Percentiles rank a stretch among this genome's conserved stretches.
Conservation (phyloP, 64 coral and sea anemone genomes). For the Catalaphyllia jardinei region DNA sequence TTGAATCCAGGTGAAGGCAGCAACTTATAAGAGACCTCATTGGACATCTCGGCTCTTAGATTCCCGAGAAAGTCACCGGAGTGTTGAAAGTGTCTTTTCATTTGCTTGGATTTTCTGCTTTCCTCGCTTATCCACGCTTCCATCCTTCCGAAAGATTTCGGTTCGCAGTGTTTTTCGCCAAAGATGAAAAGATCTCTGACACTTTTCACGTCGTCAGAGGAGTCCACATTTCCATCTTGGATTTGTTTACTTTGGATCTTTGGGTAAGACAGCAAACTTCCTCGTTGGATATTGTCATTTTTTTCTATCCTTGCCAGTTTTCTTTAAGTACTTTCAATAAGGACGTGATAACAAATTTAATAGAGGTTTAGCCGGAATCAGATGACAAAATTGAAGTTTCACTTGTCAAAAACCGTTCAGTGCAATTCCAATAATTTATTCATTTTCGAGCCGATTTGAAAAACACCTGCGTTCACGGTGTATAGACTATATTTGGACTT, state of each 20-base stretch:
- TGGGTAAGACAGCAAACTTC: background rate
- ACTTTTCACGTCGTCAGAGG: slow-evolving; percentile 23
- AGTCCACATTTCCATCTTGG: slow-evolving; percentile 16
- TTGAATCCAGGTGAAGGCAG: slow-evolving; percentile 68
- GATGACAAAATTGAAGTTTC: background rate
- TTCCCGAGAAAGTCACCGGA: background rate
- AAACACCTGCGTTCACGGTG: background rate
- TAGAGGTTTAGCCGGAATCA: background rate
- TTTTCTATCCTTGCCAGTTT: background rate
- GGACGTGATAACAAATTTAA: background rate
- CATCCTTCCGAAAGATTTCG: slow-evolving; percentile 13
- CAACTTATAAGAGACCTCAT: slow-evolving; percentile 8
- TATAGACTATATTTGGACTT: background rate
- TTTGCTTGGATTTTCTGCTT: background rate
- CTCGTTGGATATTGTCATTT: background rate
- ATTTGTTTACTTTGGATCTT: slow-evolving; percentile 27
- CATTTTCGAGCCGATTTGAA: background rate
- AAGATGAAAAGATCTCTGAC: slow-evolving; percentile 38
- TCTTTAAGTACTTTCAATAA: background rate
- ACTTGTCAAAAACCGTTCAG: background rate
- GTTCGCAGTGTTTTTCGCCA: slow-evolving; percentile 29
- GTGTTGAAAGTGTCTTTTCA: background rate
- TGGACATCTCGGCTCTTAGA: background rate
- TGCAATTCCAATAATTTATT: slow-evolving; percentile 19
- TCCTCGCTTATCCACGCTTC: slow-evolving; percentile 17